A percentile compares a stretch with the other conserved stretches of the same genome.
phyloP scores from a whole-genome alignment of 2,797 vertebrate genomes.

The Molossus alvarezi region DNA sequence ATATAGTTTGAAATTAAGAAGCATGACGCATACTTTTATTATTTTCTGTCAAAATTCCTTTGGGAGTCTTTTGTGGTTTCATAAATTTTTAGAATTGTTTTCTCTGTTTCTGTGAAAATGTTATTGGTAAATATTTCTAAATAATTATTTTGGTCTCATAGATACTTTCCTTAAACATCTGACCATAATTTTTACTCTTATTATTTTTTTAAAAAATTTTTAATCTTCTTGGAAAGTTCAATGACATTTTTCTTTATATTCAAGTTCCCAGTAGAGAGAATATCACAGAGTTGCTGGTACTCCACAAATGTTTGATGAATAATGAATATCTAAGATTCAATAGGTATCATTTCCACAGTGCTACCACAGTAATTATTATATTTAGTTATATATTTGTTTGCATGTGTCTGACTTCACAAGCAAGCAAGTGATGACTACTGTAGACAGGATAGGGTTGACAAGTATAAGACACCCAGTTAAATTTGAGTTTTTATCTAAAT shows the following conservation, averaged over 20 bases:
- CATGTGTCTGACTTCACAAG: not conserved
- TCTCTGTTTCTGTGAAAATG: not conserved
- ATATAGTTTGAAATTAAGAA: not conserved
- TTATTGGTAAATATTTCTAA: not conserved
- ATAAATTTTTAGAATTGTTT: not conserved
- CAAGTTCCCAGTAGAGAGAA: not conserved
- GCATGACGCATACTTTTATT: not conserved
- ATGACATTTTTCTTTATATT: not conserved
- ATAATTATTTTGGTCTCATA: not conserved
- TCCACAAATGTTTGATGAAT: not conserved
- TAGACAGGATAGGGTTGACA: not conserved
- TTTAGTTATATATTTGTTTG: not conserved
- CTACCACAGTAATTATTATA: too few species aligned
- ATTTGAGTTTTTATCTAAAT: not conserved
- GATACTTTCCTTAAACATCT: not conserved
- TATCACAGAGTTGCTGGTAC: not conserved
- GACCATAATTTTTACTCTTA: not conserved
- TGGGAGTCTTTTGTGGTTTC: not conserved
- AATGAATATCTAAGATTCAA: not conserved
- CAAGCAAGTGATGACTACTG: not conserved
- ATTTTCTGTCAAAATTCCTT: not conserved
- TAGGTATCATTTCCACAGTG: not conserved
- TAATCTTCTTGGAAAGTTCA: not conserved
- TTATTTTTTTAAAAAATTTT: not conserved
- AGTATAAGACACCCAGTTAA: not conserved